A percentile compares a stretch with the other conserved stretches of the same genome.
Evolutionary conservation across 2,888 invertebrate species (phyloP).

Genomic region (Dicranocentrus wangi): DNA sequence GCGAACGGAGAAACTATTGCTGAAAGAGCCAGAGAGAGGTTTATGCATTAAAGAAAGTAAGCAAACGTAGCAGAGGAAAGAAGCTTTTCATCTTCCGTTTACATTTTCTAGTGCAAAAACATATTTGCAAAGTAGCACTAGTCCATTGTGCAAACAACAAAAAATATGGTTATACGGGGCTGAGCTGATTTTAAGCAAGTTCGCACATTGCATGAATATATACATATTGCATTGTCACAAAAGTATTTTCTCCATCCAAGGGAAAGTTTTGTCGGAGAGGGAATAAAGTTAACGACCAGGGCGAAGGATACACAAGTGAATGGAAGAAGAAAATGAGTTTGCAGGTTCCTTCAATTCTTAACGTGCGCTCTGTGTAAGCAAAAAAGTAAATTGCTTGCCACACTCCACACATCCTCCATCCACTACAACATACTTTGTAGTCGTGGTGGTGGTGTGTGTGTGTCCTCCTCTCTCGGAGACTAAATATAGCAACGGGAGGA

Average conservation of each 20-base stretch:
- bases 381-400: no score
- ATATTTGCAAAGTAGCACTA: no score
- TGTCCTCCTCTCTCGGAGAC: no score
- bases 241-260: neutral
- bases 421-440: no score
- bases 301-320: neutral
- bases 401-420: no score
- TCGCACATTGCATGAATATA: neutral
- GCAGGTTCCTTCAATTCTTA: neutral
- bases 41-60: neutral
- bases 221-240: neutral
- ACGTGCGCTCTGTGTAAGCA: no score
- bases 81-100: no score
- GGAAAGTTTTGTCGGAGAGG: neutral
- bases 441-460: no score
- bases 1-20: slow-evolving; percentile 25
- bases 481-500: no score
- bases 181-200: neutral
- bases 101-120: no score
- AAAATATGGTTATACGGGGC: neutral
- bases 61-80: neutral
- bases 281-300: slow-evolving; percentile 1
- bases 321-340: neutral
- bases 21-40: neutral
- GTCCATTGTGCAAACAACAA: neutral